Percentiles rank a stretch among this genome's conserved stretches.
Conservation (phyloP, 2,113 vertebrate species). For the Bucco capensis region DNA sequence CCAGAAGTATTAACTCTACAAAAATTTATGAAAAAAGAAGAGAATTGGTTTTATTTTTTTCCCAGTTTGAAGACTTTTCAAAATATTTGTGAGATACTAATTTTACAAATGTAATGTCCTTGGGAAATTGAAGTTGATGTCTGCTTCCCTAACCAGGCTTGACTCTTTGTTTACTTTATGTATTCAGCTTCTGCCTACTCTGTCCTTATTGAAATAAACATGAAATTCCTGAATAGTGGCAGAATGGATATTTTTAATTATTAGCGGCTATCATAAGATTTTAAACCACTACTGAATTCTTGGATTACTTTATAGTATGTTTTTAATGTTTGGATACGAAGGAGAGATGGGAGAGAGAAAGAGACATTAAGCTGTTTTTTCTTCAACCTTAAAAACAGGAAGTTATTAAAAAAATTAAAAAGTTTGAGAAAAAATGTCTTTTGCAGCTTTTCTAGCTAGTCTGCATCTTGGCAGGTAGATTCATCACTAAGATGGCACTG, state of each 20-base stretch:
- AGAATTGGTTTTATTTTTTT: neutral
- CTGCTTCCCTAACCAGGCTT: neutral
- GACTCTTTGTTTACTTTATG: neutral
- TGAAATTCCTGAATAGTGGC: neutral
- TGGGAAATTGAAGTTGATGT: conserved; percentile 3
- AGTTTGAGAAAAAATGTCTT: rapidly evolving
- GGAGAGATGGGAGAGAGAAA: neutral
- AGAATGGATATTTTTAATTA: neutral
- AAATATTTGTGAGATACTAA: conserved; percentile 19
- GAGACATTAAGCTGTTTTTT: neutral
- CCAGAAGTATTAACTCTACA: neutral
- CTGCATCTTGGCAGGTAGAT: neutral
- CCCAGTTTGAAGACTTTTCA: neutral
- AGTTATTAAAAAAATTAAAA: neutral
- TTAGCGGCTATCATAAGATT: neutral
- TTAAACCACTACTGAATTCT: neutral
- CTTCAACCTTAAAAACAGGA: neutral
- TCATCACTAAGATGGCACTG: neutral
- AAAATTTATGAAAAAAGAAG: neutral
- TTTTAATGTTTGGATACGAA: neutral
- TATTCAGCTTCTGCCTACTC: neutral
- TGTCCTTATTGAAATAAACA: neutral
- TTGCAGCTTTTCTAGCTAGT: conserved; percentile 12
- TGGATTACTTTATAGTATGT: neutral
- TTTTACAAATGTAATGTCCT: conserved; percentile 25